Evolutionary conservation across 2,797 vertebrate genomes (phyloP).

Genomic region (Siniperca undulata): DNA sequence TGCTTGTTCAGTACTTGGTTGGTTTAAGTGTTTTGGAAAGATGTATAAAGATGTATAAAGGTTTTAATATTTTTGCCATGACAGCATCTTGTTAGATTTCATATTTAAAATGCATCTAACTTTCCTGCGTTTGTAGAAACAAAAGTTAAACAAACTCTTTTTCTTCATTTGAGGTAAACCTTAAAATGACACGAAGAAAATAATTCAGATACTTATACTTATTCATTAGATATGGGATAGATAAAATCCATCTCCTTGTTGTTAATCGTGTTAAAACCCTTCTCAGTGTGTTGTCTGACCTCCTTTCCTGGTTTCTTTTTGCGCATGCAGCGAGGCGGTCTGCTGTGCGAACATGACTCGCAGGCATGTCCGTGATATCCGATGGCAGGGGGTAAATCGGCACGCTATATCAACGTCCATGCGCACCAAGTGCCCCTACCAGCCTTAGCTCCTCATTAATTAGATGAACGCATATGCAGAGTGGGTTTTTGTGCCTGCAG

Average conservation of each 20-base stretch:
- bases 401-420: constrained; percentile 70
- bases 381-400: constrained; percentile 76
- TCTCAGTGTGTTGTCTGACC: constrained; percentile 64
- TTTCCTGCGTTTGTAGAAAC: not conserved
- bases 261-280: constrained; percentile 58
- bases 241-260: constrained; percentile 39
- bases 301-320: constrained; percentile 57
- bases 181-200: not conserved
- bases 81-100: not conserved
- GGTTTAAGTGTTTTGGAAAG: not conserved
- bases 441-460: constrained; percentile 75
- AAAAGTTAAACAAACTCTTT: not conserved
- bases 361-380: constrained; percentile 65
- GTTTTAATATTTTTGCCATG: not conserved
- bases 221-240: constrained; percentile 44
- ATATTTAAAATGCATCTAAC: not conserved
- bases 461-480: constrained; percentile 54
- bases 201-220: not conserved
- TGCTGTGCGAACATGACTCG: constrained; percentile 70
- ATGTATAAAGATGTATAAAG: not conserved
- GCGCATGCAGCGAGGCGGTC: constrained; percentile 41
- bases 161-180: not conserved
- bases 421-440: constrained; percentile 28
- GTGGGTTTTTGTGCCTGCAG: constrained; percentile 40
- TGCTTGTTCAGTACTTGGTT: constrained; percentile 4